Percentiles rank a stretch among this genome's conserved stretches.
phyloP scores from a whole-genome alignment of 92 coral and sea anemone genomes.

The Phenganax stokvisi region DNA sequence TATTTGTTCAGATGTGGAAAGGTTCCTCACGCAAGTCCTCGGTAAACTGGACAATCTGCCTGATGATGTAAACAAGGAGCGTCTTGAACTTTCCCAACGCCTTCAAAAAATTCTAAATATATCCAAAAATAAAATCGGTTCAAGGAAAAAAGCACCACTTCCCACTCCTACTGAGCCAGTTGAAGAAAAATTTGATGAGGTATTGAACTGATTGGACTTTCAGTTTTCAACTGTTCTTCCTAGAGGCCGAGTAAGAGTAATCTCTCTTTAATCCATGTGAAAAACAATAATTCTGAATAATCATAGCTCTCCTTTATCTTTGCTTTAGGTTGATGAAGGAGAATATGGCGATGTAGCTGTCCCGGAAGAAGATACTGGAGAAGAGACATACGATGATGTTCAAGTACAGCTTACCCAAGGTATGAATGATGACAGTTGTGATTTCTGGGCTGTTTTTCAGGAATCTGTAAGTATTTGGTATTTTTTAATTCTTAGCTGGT shows the following conservation, averaged over 20 bases:
- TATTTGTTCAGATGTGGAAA: conserved; percentile 62
- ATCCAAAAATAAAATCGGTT: not conserved
- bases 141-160: not conserved
- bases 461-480: too few species aligned
- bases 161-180: conserved; percentile 1
- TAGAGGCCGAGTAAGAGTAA: not conserved
- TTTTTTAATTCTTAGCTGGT: not conserved
- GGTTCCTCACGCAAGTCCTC: conserved; percentile 61
- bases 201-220: not conserved
- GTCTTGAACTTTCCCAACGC: conserved; percentile 50
- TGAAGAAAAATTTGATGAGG: not conserved
- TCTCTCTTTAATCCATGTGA: not conserved
- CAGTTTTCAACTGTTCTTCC: not conserved
- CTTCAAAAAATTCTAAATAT: conserved; percentile 51
- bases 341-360: conserved; percentile 11
- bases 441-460: too few species aligned
- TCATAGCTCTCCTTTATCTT: too few species aligned
- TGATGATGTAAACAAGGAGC: conserved; percentile 58
- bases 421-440: too few species aligned
- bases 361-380: not conserved
- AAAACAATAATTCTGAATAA: not conserved
- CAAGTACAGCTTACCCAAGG: too few species aligned
- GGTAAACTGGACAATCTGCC: conserved; percentile 54
- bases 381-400: not conserved
- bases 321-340: conserved; percentile 7